Conservation (phyloP, 2,113 vertebrate genomes). For the Mugil cephalus region DNA sequence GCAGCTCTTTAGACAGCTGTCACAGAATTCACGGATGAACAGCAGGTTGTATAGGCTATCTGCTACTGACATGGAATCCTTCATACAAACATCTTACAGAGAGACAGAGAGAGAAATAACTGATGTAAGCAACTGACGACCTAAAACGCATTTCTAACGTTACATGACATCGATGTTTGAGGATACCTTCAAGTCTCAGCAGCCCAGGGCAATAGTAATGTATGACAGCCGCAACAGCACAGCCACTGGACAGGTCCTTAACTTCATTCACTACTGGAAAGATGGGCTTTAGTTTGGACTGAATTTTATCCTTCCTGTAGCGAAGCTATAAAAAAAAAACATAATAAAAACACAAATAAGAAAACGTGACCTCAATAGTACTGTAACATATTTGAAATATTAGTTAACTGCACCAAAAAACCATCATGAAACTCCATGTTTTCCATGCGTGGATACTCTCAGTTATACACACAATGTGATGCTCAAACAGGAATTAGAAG, state of each 20-base stretch:
- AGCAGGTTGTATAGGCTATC: constrained; percentile 93
- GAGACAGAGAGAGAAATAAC: not conserved
- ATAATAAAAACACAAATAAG: not conserved
- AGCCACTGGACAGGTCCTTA: constrained; percentile 90
- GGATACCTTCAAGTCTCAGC: constrained; percentile 89
- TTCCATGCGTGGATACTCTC: not conserved
- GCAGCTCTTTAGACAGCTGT: constrained; percentile 88
- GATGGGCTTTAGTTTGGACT: constrained; percentile 86
- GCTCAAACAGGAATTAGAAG: constrained; percentile 5
- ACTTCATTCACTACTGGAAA: constrained; percentile 88
- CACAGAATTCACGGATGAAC: constrained; percentile 90
- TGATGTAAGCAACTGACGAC: not conserved
- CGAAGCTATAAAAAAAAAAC: constrained; percentile 84
- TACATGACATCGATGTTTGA: not conserved
- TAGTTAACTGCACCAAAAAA: constrained; percentile 11
- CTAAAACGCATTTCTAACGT: not conserved
- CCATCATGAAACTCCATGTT: not conserved
- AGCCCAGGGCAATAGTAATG: constrained; percentile 92
- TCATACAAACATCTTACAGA: constrained; percentile 81
- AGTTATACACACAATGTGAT: not conserved
- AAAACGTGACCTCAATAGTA: constrained; percentile 36
- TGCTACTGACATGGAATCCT: constrained; percentile 90
- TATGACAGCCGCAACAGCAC: constrained; percentile 89
- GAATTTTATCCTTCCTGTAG: constrained; percentile 91
- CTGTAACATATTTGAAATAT: not conserved